Percentiles rank a stretch among this genome's conserved stretches.
Conservation (phyloP, 2,797 vertebrate species). For the Anas georgica region DNA sequence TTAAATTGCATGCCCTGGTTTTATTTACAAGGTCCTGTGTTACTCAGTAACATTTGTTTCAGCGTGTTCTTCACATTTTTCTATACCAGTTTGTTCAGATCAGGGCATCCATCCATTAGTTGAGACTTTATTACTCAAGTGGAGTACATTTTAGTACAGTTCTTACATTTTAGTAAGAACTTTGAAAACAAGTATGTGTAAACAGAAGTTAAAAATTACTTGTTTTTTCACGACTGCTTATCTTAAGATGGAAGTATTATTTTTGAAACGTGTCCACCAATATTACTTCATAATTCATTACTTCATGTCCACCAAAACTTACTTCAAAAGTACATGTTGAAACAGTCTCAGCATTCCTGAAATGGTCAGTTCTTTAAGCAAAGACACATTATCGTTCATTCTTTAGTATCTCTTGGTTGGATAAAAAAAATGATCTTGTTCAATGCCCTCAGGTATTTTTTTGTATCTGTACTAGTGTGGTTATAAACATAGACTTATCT, state of each 20-base stretch:
- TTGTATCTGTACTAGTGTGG: background rate
- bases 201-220: background rate
- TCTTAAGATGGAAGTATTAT: background rate
- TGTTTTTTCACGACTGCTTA: background rate
- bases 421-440: background rate
- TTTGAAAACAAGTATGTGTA: background rate
- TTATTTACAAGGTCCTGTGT: background rate
- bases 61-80: background rate
- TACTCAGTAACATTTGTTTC: background rate
- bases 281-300: background rate
- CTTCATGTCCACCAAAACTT: background rate
- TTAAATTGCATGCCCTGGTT: background rate
- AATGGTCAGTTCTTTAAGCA: background rate
- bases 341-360: background rate
- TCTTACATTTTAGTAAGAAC: background rate
- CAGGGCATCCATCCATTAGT: background rate
- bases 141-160: background rate
- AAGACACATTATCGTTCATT: background rate
- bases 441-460: background rate
- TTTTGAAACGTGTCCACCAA: background rate
- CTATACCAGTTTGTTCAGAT: background rate
- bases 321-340: background rate
- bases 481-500: background rate
- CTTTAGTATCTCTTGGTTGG: background rate
- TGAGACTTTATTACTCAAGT: background rate